Evolutionary conservation across 2,113 vertebrate genomes (phyloP).

Genomic region (Prinia subflava): DNA sequence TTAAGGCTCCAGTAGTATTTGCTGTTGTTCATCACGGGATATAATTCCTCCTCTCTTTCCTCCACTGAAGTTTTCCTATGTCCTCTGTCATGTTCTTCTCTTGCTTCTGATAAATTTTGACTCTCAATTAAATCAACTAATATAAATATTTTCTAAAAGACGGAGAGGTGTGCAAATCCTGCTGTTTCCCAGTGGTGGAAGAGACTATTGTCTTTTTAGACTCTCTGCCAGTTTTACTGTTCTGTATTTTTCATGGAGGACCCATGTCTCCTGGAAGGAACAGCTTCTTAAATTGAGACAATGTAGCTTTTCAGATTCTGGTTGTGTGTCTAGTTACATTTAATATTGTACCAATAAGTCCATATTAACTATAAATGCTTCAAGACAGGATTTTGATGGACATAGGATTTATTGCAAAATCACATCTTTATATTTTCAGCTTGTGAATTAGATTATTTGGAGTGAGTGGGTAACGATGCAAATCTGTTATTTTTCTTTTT

Average conservation of each 20-base stretch:
- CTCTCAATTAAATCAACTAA: neutral
- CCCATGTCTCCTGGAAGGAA: neutral
- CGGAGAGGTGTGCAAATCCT: neutral
- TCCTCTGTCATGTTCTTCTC: neutral
- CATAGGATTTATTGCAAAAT: neutral
- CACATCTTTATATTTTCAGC: neutral
- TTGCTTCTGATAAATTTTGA: neutral
- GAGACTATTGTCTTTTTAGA: neutral
- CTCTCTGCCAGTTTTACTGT: neutral
- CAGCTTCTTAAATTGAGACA: neutral
- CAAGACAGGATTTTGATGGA: neutral
- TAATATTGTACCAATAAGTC: neutral
- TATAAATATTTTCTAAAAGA: neutral
- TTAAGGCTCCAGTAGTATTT: neutral
- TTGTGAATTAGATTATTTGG: neutral
- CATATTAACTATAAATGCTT: neutral
- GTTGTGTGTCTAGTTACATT: neutral
- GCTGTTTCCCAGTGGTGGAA: neutral
- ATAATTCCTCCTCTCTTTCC: neutral
- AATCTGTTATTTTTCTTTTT: neutral
- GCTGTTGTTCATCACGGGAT: rapidly evolving
- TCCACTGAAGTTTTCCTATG: neutral
- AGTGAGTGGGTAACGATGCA: neutral
- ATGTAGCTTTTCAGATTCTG: neutral
- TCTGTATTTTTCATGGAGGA: neutral